Evolutionary conservation across 2,797 vertebrate genomes (phyloP).

Genomic region (Gymnothorax reevesii): DNA sequence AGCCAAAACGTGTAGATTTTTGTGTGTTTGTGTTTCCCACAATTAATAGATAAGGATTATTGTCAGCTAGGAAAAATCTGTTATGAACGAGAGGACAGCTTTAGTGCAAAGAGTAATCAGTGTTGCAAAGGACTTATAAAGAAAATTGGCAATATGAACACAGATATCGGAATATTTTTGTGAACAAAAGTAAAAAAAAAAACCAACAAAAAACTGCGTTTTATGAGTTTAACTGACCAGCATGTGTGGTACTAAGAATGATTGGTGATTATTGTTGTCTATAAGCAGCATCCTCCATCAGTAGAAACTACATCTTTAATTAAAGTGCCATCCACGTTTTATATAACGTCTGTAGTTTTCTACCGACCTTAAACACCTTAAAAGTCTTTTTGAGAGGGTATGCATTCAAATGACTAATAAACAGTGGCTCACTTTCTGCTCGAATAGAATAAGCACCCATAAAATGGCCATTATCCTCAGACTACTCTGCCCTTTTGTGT

Average conservation of each 20-base stretch:
- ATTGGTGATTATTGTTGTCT: background rate
- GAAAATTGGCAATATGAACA: background rate
- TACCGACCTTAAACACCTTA: background rate
- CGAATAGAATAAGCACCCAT: background rate
- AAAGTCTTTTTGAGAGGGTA: background rate
- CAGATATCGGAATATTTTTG: background rate
- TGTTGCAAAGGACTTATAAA: background rate
- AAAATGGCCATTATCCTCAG: background rate
- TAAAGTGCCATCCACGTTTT: background rate
- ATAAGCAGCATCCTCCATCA: background rate
- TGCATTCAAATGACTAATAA: background rate
- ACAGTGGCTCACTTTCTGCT: background rate
- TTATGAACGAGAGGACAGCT: background rate
- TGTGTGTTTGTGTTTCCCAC: background rate
- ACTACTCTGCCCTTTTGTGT: background rate
- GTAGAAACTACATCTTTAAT: background rate
- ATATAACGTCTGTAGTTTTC: background rate
- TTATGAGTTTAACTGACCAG: background rate
- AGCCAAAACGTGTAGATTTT: background rate
- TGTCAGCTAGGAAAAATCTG: background rate
- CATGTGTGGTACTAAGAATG: background rate
- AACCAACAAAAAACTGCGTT: background rate
- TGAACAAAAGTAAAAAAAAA: background rate
- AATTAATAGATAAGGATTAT: slow-evolving; percentile 1
- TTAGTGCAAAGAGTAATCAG: background rate